Percentiles rank a stretch among this genome's conserved stretches.
These are phyloP conservation scores for Drosophila flavopinicola DNA, from an alignment of 2,888 invertebrate species.

Conservation along the genomic window DNA sequence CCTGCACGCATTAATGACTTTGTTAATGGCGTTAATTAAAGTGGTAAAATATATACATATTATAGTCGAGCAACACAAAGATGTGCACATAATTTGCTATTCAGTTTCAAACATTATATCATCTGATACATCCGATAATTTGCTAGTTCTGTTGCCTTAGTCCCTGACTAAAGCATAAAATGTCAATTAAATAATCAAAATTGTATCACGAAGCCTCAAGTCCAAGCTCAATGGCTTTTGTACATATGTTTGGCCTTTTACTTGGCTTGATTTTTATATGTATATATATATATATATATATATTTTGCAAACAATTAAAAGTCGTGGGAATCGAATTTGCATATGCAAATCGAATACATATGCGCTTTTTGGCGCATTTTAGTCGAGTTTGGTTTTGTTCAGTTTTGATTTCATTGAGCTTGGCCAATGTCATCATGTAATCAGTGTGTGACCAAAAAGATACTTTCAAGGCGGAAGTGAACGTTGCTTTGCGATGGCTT, in stretches of 20 bases:
- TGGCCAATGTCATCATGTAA: slow-evolving; percentile 67
- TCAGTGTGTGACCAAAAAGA: slow-evolving; percentile 29
- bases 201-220: slow-evolving; percentile 39
- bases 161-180: slow-evolving; percentile 28
- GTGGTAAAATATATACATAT: slow-evolving; percentile 25
- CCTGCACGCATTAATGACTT: slow-evolving; percentile 32
- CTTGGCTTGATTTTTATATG: slow-evolving; percentile 13
- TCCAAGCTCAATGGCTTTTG: slow-evolving; percentile 43
- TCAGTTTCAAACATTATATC: not conserved
- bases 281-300: slow-evolving; percentile 11
- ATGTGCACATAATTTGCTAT: slow-evolving; percentile 6
- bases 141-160: slow-evolving; percentile 17
- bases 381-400: slow-evolving; percentile 17
- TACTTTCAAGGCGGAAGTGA: slow-evolving; percentile 62
- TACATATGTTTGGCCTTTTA: slow-evolving; percentile 23
- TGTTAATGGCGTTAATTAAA: slow-evolving; percentile 48
- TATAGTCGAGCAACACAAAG: not conserved
- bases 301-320: slow-evolving; percentile 62
- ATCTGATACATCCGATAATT: slow-evolving; percentile 17
- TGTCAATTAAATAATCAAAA: slow-evolving; percentile 49
- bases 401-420: slow-evolving; percentile 19
- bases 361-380: slow-evolving; percentile 30
- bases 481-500: slow-evolving; percentile 9
- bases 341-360: slow-evolving; percentile 64
- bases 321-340: slow-evolving; percentile 77